A percentile compares a stretch with the other conserved stretches of the same genome.
Evolutionary conservation across 2,888 invertebrate species (phyloP).

Genomic region (Drosophila pegasa): DNA sequence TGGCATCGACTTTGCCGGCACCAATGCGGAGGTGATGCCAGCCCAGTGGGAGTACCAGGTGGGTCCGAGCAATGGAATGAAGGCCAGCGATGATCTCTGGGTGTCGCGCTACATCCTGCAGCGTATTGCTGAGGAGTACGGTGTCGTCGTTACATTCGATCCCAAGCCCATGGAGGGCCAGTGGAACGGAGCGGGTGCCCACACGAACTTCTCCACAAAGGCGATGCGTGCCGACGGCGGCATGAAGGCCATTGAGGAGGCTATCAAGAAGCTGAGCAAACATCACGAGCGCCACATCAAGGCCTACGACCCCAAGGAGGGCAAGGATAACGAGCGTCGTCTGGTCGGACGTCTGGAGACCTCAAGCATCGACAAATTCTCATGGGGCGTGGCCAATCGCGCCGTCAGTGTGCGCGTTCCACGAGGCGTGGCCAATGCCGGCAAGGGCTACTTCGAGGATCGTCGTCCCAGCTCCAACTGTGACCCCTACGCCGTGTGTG

Average conservation of each 20-base stretch:
- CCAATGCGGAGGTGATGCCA: conserved; percentile 93
- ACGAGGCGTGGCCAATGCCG: conserved; percentile 89
- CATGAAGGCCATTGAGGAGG: conserved; percentile 89
- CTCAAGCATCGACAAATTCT: conserved; percentile 88
- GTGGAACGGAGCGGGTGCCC: conserved; percentile 98
- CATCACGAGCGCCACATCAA: conserved; percentile 91
- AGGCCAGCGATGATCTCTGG: conserved; percentile 88
- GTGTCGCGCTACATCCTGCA: conserved; percentile 87
- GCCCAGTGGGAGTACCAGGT: conserved; percentile 91
- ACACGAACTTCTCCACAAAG: conserved; percentile 95
- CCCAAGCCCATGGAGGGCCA: conserved; percentile 89
- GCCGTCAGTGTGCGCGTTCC: conserved; percentile 91
- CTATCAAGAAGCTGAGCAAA: conserved; percentile 90
- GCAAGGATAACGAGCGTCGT: conserved; percentile 91
- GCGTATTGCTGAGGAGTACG: conserved; percentile 87
- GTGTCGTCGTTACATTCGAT: conserved; percentile 86
- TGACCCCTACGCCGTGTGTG: conserved; percentile 89
- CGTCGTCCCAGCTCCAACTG: conserved; percentile 90
- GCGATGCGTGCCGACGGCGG: conserved; percentile 91
- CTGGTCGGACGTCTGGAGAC: conserved; percentile 92
- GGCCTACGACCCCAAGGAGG: conserved; percentile 91
- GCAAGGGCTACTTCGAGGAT: conserved; percentile 92
- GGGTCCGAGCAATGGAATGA: conserved; percentile 88
- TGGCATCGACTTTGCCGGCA: conserved; percentile 91
- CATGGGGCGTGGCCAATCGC: conserved; percentile 88